Evolutionary conservation across 2,888 invertebrate genomes (phyloP).

Genomic region (Diploptera punctata): DNA sequence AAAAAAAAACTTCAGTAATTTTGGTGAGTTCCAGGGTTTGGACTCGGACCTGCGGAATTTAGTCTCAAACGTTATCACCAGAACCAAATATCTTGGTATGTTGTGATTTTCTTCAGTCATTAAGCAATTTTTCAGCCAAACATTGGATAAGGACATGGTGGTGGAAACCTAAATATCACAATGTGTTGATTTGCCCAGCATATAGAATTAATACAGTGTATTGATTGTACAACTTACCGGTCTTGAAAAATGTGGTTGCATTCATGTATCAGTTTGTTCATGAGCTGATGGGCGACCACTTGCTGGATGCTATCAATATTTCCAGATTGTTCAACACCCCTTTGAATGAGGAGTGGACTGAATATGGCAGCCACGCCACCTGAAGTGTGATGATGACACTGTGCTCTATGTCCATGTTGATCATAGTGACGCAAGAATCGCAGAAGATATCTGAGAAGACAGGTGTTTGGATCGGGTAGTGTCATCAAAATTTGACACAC

Average conservation of each 20-base stretch:
- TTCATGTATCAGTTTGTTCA: constrained; percentile 44
- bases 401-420: constrained; percentile 38
- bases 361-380: constrained; percentile 44
- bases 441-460: constrained; percentile 54
- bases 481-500: constrained; percentile 38
- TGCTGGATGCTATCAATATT: not conserved
- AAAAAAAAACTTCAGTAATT: too few species aligned
- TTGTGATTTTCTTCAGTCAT: too few species aligned
- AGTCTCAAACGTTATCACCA: too few species aligned
- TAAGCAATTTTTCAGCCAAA: too few species aligned
- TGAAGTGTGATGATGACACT: constrained; percentile 34
- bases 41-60: too few species aligned
- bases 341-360: constrained; percentile 42
- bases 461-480: constrained; percentile 53
- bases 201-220: too few species aligned
- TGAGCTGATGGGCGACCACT: constrained; percentile 14
- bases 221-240: constrained; percentile 36
- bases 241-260: constrained; percentile 43
- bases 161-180: too few species aligned
- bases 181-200: too few species aligned
- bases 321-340: not conserved
- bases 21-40: too few species aligned
- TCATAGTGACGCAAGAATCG: constrained; percentile 56
- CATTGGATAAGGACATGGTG: too few species aligned
- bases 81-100: too few species aligned